These are phyloP conservation scores for Rhinichthys klamathensis DNA, from an alignment of 2,113 vertebrate species.

Conservation along the genomic window DNA sequence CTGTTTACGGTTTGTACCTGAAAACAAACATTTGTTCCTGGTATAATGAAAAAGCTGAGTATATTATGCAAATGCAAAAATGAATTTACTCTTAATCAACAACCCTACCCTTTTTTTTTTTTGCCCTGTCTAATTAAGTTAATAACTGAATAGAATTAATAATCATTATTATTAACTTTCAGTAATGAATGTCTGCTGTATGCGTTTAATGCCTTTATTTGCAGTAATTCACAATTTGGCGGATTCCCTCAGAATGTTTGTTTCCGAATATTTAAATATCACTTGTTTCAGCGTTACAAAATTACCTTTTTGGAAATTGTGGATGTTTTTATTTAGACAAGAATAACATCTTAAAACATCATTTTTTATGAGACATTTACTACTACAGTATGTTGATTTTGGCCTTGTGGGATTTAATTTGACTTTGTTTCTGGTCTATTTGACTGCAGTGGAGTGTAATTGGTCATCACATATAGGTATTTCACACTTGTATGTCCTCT, in stretches of 20 bases:
- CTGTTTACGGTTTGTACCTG: conserved; percentile 63
- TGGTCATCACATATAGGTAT: not conserved
- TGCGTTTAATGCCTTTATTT: not conserved
- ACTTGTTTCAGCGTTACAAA: not conserved
- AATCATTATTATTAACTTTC: not conserved
- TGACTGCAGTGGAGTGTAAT: not conserved
- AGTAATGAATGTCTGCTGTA: conserved; percentile 12
- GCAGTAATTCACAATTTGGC: not conserved
- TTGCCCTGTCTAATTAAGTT: not conserved
- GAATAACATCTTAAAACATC: not conserved
- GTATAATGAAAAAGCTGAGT: conserved; percentile 33
- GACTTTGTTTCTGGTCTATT: not conserved
- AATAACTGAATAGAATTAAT: not conserved
- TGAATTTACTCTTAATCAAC: conserved; percentile 64
- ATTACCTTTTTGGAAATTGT: conserved; percentile 1
- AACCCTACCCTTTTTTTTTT: not conserved
- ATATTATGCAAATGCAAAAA: conserved; percentile 69
- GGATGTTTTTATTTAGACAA: not conserved
- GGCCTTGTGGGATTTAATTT: not conserved
- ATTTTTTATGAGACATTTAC: not conserved
- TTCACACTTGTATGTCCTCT: conserved; percentile 22
- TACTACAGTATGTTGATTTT: not conserved
- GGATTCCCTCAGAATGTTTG: not conserved
- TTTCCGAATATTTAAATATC: conserved; percentile 5
- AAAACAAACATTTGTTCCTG: not conserved